Conservation (phyloP, 2,797 vertebrate species). For the Enteromius thamalakanensis region DNA sequence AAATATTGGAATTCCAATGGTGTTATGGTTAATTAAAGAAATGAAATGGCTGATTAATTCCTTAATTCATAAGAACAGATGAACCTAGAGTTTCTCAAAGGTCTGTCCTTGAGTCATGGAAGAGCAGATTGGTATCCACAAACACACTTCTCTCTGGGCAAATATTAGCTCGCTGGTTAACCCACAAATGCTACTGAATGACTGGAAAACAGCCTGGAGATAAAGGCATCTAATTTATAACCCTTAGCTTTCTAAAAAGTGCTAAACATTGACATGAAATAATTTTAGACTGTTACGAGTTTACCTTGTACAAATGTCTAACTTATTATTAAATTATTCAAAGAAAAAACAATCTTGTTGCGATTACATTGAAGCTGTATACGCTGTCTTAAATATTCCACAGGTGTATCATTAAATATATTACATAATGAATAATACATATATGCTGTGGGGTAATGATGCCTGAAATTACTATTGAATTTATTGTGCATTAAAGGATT, state of each 20-base stretch:
- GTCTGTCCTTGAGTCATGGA: neutral
- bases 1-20: neutral
- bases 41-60: neutral
- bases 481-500: neutral
- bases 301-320: neutral
- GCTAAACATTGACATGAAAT: constrained; percentile 78
- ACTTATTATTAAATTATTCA: neutral
- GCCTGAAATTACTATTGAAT: neutral
- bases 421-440: neutral
- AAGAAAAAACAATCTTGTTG: neutral
- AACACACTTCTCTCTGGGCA: constrained; percentile 74
- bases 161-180: constrained; percentile 82
- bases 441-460: neutral
- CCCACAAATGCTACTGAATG: constrained; percentile 82
- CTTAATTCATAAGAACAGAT: neutral
- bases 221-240: constrained; percentile 80
- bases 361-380: neutral
- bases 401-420: neutral
- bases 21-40: neutral
- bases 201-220: constrained; percentile 78
- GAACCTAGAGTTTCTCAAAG: neutral
- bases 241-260: constrained; percentile 67
- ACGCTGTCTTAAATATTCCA: neutral
- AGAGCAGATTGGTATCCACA: constrained; percentile 14
- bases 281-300: neutral